Base-by-base conservation (phyloP, 2,113 vertebrate species). In the Todiramphus saurophagus region DNA sequence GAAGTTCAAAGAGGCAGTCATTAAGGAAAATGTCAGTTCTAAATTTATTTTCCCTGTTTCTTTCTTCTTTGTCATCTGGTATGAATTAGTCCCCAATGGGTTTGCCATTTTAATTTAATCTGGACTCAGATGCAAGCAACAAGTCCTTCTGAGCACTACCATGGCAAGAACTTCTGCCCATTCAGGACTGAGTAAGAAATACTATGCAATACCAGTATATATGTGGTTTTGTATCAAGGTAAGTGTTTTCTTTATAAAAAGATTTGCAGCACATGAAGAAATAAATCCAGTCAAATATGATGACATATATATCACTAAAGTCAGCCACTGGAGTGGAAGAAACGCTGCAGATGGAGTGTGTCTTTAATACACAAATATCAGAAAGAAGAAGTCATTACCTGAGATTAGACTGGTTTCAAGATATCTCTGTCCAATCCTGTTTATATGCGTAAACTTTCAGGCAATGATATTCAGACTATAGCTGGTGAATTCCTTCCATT, bases 1-100 rank as follows among this genome's bases (percentile, higher is more conserved):
- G 72, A 94, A 92, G 70, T 83, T 93, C 82, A 78, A 94, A 93
- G 55, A 92, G 69, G 41, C 43, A 68, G 50, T 91, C 84, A 86
- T 97, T 94, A 88, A 96, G 31, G 79, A 90, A 91, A 93, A 96
- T 90, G 89, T 73, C 93, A 93, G 5, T 73, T 94, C 75, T 88
- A 95, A 92, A 94, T 76, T 83, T 83, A 35, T 79, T 95, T 94
- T 79, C 48, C 62, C 28, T 83, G 9, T 88, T 93, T 79, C 39
- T 87, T 91, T 67, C 31, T 67, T 84, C 79, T 73, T 87, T 84
- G 39, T 94, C 67, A 63, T 81, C 87, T 91, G 87, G 86, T 82
- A 58, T 89, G 81, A 94, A 89, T 66, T 92, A 58, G 30, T 77
- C 67, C 55, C 56, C 48, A 73, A 37, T 60, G 66, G 37, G 41